Conservation (phyloP, 2,113 vertebrate species). For the Lanius collurio region DNA sequence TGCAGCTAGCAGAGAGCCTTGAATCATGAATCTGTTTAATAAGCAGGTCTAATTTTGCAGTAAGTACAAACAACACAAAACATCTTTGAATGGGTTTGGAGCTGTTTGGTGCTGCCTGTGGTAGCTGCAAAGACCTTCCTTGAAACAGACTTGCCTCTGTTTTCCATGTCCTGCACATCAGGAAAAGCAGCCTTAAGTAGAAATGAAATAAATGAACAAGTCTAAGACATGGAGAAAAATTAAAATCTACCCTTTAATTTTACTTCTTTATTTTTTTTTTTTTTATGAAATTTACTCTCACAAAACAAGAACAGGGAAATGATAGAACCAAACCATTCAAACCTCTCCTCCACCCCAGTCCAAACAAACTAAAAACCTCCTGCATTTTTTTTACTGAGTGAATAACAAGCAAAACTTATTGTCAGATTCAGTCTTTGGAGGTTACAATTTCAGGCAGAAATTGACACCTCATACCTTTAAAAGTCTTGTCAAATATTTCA, state of each 20-base stretch:
- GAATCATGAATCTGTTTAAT: background rate
- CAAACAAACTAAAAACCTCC: background rate
- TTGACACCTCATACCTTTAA: background rate
- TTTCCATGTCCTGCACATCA: background rate
- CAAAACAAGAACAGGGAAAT: background rate
- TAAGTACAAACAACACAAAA: background rate
- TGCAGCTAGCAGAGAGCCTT: background rate
- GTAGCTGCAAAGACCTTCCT: background rate
- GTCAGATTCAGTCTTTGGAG: background rate
- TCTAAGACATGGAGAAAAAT: background rate
- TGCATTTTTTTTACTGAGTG: accelerated
- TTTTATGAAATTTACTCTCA: background rate
- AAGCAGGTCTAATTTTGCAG: background rate
- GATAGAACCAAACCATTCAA: background rate
- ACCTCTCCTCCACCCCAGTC: background rate
- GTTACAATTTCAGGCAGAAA: background rate
- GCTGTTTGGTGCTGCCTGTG: too few relatives aligned
- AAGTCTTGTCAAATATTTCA: background rate
- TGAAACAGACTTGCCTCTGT: background rate
- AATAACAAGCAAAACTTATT: background rate
- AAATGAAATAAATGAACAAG: background rate
- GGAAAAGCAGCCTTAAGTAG: background rate
- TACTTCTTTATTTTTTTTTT: background rate
- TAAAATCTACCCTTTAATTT: background rate
- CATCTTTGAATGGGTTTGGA: background rate